Evolutionary conservation across 1,140 invertebrate genomes (phyloP), one percentile per base, ranked within the genome.

Genomic region (Lasioglossum albipes): DNA sequence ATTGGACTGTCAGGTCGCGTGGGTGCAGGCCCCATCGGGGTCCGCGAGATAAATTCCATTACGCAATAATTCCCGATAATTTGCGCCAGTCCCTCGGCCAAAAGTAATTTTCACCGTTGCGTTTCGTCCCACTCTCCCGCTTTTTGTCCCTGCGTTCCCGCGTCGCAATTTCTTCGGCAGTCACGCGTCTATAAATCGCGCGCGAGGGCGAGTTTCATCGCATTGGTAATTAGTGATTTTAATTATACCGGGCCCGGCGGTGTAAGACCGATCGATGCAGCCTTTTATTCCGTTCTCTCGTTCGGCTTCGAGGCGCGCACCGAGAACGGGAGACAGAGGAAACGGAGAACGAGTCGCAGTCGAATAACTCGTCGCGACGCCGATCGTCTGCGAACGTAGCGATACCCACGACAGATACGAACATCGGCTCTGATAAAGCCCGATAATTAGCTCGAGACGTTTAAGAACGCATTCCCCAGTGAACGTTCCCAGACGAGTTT

Each of bases 171-270:
- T 7, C 12, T 65, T 59, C 54, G 16, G 16, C 18, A 54, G 52
- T 54, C 52, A 54, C 52, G 52, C 52, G 52, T 54, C 16, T 54
- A 54, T 54, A 20, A 59, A n/a, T n/a, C 57, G 57, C 57, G 1
- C n/a, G 49, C 2, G 71, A 10, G 16, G 18, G 16, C 16, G 42
- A 59, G 20, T 73, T 61, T 9, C 72, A 42, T 31, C 31, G 54
- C 54, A 64, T 71, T 68, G 68, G 57, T 78, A 71, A 78, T 78
- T 71, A 78, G 59, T 70, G 75, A 70, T 77, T 77, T 71, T 77
- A 77, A 77, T 77, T 69, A 77, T 77, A 61, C 41, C 41, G 9
- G 20, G 7, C 70, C 12, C 1, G 18, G 69, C 6, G 18, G 12
- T 18, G 20, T 20, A 20, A 57, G 20, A n/a, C 57, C 49, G 42